Conservation (phyloP, 2,113 vertebrate genomes). For the Cyrtonyx montezumae region DNA sequence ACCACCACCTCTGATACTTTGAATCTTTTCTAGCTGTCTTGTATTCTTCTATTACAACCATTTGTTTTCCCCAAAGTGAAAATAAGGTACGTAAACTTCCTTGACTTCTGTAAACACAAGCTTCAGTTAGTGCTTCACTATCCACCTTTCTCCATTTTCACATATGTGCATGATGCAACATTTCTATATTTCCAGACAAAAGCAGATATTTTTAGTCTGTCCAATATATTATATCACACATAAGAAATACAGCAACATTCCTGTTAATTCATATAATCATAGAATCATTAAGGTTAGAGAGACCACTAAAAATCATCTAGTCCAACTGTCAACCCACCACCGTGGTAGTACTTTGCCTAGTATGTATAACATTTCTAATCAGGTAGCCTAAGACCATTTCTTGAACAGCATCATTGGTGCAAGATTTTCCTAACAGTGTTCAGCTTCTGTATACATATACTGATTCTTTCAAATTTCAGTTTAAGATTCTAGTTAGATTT, state of each 20-base stretch:
- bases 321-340: too few relatives aligned
- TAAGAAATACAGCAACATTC: background rate
- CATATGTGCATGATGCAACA: accelerated
- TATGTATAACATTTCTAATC: background rate
- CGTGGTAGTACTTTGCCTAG: background rate
- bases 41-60: background rate
- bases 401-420: background rate
- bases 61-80: background rate
- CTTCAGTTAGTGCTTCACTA: background rate
- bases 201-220: background rate
- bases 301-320: too few relatives aligned
- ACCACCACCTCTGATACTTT: background rate
- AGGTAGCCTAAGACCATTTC: background rate
- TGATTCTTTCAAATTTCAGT: background rate
- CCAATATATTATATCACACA: background rate
- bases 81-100: background rate
- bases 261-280: background rate
- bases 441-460: background rate
- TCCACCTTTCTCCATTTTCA: background rate
- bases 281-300: too few relatives aligned
- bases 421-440: background rate
- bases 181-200: background rate
- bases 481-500: background rate
- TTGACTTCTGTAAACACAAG: background rate
- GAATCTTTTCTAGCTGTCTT: background rate